Conservation (phyloP, 2,888 invertebrate species). For the Uropetala carovei region DNA sequence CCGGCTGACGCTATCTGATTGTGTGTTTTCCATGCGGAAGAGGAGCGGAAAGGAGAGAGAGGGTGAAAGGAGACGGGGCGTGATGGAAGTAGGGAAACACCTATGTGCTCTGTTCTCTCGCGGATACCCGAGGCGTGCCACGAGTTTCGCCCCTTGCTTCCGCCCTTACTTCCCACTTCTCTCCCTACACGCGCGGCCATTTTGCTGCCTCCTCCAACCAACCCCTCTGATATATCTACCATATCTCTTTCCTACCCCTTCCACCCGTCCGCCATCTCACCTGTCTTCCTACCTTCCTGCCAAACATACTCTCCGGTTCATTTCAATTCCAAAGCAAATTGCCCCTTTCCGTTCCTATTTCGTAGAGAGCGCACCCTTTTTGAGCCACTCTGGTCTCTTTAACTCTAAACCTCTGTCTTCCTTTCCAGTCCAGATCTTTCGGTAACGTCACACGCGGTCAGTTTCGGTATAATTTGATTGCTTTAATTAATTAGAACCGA, state of each 20-base stretch:
- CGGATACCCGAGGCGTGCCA: background rate
- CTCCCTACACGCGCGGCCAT: background rate
- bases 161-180: background rate
- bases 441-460: background rate
- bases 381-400: background rate
- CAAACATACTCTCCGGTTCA: background rate
- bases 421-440: background rate
- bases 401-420: background rate
- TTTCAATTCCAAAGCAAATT: background rate
- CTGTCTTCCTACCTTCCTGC: background rate
- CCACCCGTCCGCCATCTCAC: background rate
- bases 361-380: background rate
- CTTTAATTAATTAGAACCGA: no score
- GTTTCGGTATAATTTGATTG: no score
- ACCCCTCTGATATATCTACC: background rate
- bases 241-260: background rate
- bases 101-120: background rate
- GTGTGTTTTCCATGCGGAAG: background rate
- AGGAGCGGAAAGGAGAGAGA: no score
- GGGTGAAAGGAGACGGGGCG: background rate
- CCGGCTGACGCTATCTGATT: background rate
- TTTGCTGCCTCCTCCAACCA: background rate
- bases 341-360: background rate
- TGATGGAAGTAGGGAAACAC: background rate
- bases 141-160: background rate